Evolutionary conservation across 2,888 invertebrate species (phyloP).

Genomic region (Oscheius sp.): DNA sequence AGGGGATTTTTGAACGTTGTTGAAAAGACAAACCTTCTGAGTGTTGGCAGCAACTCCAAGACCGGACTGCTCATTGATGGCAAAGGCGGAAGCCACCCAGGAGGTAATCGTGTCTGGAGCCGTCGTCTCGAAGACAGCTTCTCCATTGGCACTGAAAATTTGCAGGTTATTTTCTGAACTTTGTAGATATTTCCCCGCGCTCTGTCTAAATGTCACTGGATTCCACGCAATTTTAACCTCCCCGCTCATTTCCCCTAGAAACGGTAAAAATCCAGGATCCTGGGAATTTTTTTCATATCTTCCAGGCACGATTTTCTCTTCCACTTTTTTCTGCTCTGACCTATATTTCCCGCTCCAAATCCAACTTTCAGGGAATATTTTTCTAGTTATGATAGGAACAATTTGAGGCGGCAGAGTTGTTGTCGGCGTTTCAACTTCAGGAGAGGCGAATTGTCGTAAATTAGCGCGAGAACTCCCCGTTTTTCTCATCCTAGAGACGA

Average conservation of each 20-base stretch:
- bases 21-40: slow-evolving; percentile 51
- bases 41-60: slow-evolving; percentile 81
- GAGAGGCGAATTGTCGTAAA: no score
- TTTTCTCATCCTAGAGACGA: slow-evolving; percentile 70
- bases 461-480: slow-evolving; percentile 71
- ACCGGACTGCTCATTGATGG: slow-evolving; percentile 83
- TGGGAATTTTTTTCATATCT: no score
- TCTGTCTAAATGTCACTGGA: no score
- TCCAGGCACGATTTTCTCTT: no score
- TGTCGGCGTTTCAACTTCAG: slow-evolving; percentile 51
- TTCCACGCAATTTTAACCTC: no score
- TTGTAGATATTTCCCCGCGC: no score
- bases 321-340: background rate
- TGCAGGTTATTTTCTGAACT: no score
- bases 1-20: background rate
- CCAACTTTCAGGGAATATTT: slow-evolving; percentile 23
- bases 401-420: slow-evolving; percentile 71
- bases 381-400: background rate
- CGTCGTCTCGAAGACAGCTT: slow-evolving; percentile 77
- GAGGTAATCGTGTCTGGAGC: slow-evolving; percentile 88
- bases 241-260: no score
- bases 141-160: slow-evolving; percentile 75
- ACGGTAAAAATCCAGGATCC: no score
- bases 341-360: slow-evolving; percentile 17
- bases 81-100: slow-evolving; percentile 87